Base-by-base conservation (phyloP, 2,797 vertebrate species). In the Cynodonichthys magdalenae region DNA sequence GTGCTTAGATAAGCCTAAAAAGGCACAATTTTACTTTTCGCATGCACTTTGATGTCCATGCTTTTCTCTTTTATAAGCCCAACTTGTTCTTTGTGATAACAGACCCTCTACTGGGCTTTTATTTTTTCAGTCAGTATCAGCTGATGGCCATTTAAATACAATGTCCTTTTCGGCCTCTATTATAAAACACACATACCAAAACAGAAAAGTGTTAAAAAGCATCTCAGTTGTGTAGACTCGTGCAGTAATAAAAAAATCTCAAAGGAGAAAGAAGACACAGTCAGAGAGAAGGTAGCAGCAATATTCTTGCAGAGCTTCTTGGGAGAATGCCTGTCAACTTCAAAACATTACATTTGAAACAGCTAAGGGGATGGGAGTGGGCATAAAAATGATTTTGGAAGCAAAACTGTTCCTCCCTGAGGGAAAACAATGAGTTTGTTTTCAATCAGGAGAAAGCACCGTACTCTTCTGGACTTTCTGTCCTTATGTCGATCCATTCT, bases 401-500 rank as follows among this genome's bases (percentile, higher is more conserved):
- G 55, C 46, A 61, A 74, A 76, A 71, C 57, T 62, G 27, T 77
- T 76, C 80, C 58, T 41, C 77, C 74, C 70, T 29, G 36, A 66
- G 66, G 82, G 82, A 80, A 87, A 87, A 82, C 62, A 80, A 59
- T 63, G 67, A 66, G 65, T 87, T 90, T 88, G 75, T 80, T 87
- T 91, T 90, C 86, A 89, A 84, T 92, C 86, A 87, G 63, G 63
- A 67, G 27, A 76, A 79, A 87, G 62, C 61, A 59, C 44, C 71
- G 80, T 53, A 71, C 66, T 75, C 81, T 88, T 69, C 56, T 8
- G 52, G 53, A 66, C 80, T 68, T 74, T 77, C 70, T 71, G 67
- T 64, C 48, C 53, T 66, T 52, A 53, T 59, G 52, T 68, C 71
- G 75, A 80, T 80, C 74, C 49, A 70, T 82, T 87, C 79, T 79